Conservation (phyloP, 2,797 vertebrate genomes). For the Onychomys torridus region DNA sequence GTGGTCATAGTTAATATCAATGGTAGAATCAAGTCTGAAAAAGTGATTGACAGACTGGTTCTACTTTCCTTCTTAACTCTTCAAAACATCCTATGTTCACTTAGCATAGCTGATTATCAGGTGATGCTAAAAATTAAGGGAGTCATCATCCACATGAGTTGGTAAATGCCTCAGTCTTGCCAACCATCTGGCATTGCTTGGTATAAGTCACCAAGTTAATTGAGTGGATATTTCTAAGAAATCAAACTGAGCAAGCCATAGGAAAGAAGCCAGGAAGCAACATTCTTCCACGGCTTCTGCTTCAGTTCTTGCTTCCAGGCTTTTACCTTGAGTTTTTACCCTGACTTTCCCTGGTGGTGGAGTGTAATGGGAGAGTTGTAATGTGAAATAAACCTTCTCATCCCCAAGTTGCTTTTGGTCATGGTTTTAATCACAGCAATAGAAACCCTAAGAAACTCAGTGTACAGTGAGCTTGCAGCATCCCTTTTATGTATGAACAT, state of each 20-base stretch:
- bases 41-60: constrained; percentile 9
- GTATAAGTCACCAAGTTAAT: background rate
- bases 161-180: constrained; percentile 2
- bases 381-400: background rate
- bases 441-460: background rate
- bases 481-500: constrained; percentile 20
- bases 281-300: background rate
- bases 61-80: constrained; percentile 26
- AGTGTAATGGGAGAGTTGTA: background rate
- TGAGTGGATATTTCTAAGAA: background rate
- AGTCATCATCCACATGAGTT: background rate
- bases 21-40: background rate
- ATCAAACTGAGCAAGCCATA: background rate
- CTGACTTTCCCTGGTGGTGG: background rate
- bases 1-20: background rate
- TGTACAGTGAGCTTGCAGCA: background rate
- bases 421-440: background rate
- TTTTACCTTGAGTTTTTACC: background rate
- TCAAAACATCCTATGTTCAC: background rate
- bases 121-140: background rate
- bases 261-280: background rate
- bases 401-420: background rate
- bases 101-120: background rate
- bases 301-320: background rate
- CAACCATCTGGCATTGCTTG: constrained; percentile 9